phyloP scores from a whole-genome alignment of 2,113 vertebrate genomes.

The Sylvilagus bachmani region DNA sequence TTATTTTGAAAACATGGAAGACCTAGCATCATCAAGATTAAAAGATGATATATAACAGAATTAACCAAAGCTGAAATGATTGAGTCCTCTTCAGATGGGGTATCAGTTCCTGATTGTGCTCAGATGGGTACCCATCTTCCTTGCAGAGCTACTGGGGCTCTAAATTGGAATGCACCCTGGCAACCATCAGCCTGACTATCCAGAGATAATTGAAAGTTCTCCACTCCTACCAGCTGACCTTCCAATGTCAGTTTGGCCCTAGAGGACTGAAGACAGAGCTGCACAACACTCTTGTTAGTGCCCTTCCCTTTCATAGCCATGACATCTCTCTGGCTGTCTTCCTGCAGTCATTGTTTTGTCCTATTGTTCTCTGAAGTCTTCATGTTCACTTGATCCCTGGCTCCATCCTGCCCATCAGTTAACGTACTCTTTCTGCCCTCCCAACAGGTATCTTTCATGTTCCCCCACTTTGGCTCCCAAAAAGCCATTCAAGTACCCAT shows the following conservation, averaged over 20 bases:
- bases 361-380: not conserved
- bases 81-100: not conserved
- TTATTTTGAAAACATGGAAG: slow-evolving; percentile 35
- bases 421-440: not conserved
- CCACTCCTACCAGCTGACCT: not conserved
- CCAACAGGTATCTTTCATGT: not conserved
- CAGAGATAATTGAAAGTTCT: not conserved
- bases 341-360: not conserved
- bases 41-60: not conserved
- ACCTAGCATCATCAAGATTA: not conserved
- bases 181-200: not conserved
- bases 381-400: not conserved
- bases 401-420: not conserved
- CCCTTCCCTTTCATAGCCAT: not conserved
- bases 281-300: too few relatives aligned
- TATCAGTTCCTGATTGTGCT: not conserved
- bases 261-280: not conserved
- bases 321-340: not conserved
- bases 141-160: not conserved
- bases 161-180: not conserved
- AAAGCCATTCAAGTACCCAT: not conserved
- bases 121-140: not conserved
- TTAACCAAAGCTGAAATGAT: not conserved
- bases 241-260: not conserved
- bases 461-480: not conserved